These are phyloP conservation scores for Tenualosa ilisha DNA, from an alignment of 2,797 vertebrate species.

Conservation along the genomic window DNA sequence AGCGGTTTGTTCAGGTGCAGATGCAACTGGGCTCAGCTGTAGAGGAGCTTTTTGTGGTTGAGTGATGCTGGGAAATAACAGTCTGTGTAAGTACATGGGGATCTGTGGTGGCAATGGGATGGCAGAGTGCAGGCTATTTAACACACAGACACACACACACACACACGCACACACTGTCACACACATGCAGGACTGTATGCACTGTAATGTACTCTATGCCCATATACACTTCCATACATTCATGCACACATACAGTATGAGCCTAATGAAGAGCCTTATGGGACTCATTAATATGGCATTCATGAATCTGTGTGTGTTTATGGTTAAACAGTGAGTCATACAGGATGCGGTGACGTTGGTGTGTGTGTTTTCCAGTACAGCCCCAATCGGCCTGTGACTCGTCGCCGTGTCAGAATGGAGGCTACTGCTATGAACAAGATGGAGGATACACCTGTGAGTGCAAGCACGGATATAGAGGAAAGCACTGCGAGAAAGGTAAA, in stretches of 20 bases:
- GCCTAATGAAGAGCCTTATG: constrained; percentile 38
- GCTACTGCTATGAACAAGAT: constrained; percentile 85
- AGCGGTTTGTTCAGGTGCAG: not conserved
- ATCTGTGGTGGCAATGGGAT: no score
- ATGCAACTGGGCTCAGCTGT: not conserved
- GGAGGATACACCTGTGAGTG: constrained; percentile 90
- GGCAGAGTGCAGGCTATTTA: no score
- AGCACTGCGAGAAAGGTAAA: constrained; percentile 92
- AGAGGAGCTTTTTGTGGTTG: not conserved
- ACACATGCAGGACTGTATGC: not conserved
- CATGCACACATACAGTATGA: not conserved
- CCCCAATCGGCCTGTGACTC: constrained; percentile 92
- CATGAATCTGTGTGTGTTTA: not conserved
- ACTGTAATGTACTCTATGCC: no score
- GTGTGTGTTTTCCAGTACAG: constrained; percentile 85
- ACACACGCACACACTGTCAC: not conserved
- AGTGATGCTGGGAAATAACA: not conserved
- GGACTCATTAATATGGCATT: not conserved
- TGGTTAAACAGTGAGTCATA: not conserved
- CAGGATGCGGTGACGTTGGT: constrained; percentile 75
- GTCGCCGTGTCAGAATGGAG: constrained; percentile 93
- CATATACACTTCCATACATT: no score
- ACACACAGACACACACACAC: not conserved
- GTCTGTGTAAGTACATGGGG: not conserved
- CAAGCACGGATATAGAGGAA: constrained; percentile 85